Conservation (phyloP, 2,797 vertebrate species). For the Buphagus erythrorhynchus region DNA sequence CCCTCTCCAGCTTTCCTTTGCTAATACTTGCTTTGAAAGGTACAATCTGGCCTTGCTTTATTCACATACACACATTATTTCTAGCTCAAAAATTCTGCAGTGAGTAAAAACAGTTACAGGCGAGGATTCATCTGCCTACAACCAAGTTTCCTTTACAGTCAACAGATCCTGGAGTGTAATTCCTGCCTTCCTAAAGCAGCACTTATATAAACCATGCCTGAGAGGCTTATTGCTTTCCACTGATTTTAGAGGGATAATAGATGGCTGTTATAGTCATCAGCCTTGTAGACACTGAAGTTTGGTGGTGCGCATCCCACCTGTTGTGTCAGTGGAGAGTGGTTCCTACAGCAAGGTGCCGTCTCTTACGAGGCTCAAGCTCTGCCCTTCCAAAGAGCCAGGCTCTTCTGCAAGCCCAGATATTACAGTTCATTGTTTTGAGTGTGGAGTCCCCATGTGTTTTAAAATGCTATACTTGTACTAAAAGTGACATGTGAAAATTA, state of each 20-base stretch:
- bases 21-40: not conserved
- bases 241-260: not conserved
- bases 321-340: not conserved
- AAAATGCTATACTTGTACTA: not conserved
- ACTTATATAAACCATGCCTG: not conserved
- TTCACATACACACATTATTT: not conserved
- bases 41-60: not conserved
- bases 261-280: not conserved
- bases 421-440: fast-evolving
- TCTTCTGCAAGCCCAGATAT: not conserved
- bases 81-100: not conserved
- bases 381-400: not conserved
- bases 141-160: not conserved
- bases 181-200: not conserved
- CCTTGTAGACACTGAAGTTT: not conserved
- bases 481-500: not conserved
- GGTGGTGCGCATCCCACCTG: not conserved
- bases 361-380: fast-evolving
- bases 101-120: not conserved
- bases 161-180: not conserved
- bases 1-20: not conserved
- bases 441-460: not conserved
- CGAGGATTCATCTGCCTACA: not conserved
- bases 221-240: not conserved
- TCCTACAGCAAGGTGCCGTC: not conserved